A percentile compares a stretch with the other conserved stretches of the same genome.
Evolutionary conservation across 2,888 invertebrate genomes (phyloP).

Genomic region (Blastobasis adustella): DNA sequence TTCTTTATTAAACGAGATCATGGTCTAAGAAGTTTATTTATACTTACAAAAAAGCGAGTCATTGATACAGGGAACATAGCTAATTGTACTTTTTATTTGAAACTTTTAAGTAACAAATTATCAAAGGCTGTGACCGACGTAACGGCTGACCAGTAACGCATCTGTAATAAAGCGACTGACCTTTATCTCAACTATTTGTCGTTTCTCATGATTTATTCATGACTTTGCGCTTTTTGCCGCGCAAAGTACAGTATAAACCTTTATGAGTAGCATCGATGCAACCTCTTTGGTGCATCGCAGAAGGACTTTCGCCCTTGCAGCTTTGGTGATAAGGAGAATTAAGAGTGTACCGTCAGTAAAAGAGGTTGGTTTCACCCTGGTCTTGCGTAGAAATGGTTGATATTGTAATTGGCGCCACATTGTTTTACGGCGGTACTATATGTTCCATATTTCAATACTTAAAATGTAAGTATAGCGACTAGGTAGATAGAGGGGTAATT

Average conservation of each 20-base stretch:
- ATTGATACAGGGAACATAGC: no score
- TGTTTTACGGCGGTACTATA: conserved; percentile 22
- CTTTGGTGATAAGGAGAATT: conserved; percentile 17
- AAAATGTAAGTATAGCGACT: no score
- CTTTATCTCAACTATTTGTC: conserved; percentile 67
- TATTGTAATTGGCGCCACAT: conserved; percentile 54
- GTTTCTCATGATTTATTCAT: conserved; percentile 65
- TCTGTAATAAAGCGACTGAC: conserved; percentile 60
- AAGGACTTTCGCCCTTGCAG: conserved; percentile 21
- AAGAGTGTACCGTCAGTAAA: conserved; percentile 1
- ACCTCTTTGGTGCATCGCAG: conserved; percentile 5
- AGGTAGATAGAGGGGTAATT: no score
- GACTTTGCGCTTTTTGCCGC: conserved; percentile 47
- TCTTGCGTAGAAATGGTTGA: conserved; percentile 39
- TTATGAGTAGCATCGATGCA: conserved; percentile 18
- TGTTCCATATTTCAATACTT: no score
- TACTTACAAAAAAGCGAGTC: no score
- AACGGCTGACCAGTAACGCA: conserved; percentile 46
- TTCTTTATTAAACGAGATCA: no score
- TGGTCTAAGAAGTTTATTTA: no score
- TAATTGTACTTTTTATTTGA: no score
- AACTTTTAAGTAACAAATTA: conserved; percentile 9
- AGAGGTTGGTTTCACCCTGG: conserved; percentile 15
- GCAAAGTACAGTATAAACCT: conserved; percentile 46
- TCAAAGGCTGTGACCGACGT: conserved; percentile 31